Evolutionary conservation across 2,888 invertebrate species (phyloP), one percentile per base, ranked within the genome.

Genomic region (Thymelicus acteon): DNA sequence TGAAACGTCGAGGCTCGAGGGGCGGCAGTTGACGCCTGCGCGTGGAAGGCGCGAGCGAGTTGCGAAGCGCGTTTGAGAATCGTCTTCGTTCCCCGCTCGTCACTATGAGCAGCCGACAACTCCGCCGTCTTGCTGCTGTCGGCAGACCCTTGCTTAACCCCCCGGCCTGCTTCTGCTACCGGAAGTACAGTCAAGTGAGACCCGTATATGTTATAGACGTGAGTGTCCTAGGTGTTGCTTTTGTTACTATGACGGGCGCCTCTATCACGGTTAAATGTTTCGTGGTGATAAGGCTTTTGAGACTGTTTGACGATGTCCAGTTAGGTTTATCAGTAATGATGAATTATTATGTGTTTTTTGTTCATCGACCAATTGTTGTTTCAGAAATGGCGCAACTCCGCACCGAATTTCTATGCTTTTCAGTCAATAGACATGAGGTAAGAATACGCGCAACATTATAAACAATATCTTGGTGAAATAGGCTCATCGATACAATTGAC

Each of bases 331-430:
- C 24, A 10, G 54, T 54, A 19, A 7, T 24, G 12, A 54, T 54
- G n/a, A 15, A 24, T 54, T 54, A 24, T 10, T 10, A 24, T 24
- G 54, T 8, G 15, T 52, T 12, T 6, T 24, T 10, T 54, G 3
- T 24, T 54, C 10, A 54, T 12, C 12, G 49, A 3, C 13, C 8
- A 31, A 65, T 67, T 58, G 69, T 79, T 79, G 75, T 93, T 93
- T 75, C 92, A 93, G 93, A 92, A 92, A 88, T 93, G 93, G 93
- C 87, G 93, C 73, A 90, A 92, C 76, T 92, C 93, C 15, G 91
- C 92, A 71, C 92, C 91, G 6, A 88, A 85, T 77, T 93, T 93
- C 82, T 93, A 93, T 79, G 89, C 93, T 48, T 85, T 88, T 57
- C 93, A 93, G 78, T 88, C 91, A 60, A 81, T 92, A 74, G 93